These are phyloP conservation scores for Papilio polyxenes DNA, from an alignment of 1,140 invertebrate genomes.

Conservation along the genomic window DNA sequence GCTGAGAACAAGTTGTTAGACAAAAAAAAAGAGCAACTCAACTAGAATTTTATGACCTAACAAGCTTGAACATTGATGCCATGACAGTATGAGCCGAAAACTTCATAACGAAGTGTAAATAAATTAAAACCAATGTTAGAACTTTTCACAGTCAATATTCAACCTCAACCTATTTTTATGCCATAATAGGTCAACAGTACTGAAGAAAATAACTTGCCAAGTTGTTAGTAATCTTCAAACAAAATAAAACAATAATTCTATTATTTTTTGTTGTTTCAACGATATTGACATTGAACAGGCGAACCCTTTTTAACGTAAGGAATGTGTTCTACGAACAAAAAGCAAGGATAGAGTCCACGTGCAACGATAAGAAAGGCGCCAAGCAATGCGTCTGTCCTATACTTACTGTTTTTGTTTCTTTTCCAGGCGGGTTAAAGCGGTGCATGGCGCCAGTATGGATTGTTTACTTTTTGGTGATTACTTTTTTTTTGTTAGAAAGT, in stretches of 20 bases:
- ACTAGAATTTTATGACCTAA: too few relatives aligned
- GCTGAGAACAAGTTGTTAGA: too few relatives aligned
- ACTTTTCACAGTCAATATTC: too few relatives aligned
- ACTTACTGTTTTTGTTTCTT: conserved; percentile 60
- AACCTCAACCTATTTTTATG: too few relatives aligned
- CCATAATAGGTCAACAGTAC: not conserved
- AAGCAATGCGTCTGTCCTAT: conserved; percentile 50
- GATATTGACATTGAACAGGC: conserved; percentile 36
- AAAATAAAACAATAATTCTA: conserved; percentile 34
- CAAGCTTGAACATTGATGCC: too few relatives aligned
- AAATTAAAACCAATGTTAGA: too few relatives aligned
- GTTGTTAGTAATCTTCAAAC: conserved; percentile 22
- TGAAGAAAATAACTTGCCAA: not conserved
- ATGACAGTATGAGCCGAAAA: too few relatives aligned
- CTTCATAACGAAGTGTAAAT: too few relatives aligned
- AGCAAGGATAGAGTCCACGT: conserved; percentile 62
- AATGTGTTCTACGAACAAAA: conserved; percentile 63
- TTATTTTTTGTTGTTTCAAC: not conserved
- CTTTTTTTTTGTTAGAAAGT: conserved; percentile 24
- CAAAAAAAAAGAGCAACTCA: too few relatives aligned
- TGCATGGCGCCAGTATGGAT: conserved; percentile 62
- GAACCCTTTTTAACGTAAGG: conserved; percentile 46
- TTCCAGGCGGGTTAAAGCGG: conserved; percentile 40
- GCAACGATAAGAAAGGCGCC: conserved; percentile 72
- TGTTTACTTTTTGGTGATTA: conserved; percentile 62